phyloP scores from a whole-genome alignment of 2,113 vertebrate species.

The Callopanchax toddi region DNA sequence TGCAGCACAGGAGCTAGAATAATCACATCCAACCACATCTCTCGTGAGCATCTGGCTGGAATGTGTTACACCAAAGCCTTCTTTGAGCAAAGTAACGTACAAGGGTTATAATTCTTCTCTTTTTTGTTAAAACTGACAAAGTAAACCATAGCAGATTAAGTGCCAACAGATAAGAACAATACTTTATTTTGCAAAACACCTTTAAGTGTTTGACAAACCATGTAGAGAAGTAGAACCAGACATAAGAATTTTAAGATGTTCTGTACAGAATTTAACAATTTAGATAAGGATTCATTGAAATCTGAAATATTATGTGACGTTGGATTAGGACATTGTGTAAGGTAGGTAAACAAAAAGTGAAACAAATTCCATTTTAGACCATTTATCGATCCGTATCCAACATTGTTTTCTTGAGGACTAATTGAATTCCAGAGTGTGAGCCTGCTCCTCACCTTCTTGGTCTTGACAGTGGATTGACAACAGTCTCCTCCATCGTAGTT shows the following conservation, averaged over 20 bases:
- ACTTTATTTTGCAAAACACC: not conserved
- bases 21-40: constrained; percentile 40
- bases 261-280: not conserved
- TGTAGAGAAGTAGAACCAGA: not conserved
- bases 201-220: not conserved
- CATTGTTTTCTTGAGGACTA: no score
- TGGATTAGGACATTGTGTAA: no score
- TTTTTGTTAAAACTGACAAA: not conserved
- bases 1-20: constrained; percentile 52
- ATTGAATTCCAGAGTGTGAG: not conserved
- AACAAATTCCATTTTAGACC: not conserved
- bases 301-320: no score
- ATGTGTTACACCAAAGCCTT: constrained; percentile 33
- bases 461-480: constrained; percentile 96
- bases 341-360: not conserved
- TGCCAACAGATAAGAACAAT: not conserved
- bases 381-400: constrained; percentile 16
- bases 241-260: not conserved
- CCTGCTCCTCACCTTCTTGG: constrained; percentile 88
- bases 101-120: no score
- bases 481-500: constrained; percentile 98
- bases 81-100: constrained; percentile 16
- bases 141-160: not conserved
- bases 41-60: constrained; percentile 39
- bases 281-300: not conserved